Percentiles rank a stretch among this genome's conserved stretches.
Conservation (phyloP, 2,888 invertebrate species). For the Epinotia nisella region DNA sequence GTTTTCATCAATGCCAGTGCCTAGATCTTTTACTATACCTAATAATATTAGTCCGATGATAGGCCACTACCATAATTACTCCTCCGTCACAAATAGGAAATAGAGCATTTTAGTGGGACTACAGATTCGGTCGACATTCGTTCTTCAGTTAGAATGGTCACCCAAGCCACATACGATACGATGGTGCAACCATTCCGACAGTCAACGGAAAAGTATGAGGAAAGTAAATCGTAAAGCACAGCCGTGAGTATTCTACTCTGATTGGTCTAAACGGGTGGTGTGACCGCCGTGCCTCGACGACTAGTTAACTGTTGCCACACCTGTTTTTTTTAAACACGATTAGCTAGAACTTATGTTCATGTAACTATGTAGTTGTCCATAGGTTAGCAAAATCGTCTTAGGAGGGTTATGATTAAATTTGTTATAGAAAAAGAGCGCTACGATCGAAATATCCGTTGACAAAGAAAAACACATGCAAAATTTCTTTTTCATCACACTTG, state of each 20-base stretch:
- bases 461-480: no score
- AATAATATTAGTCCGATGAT: no score
- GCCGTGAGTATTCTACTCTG: constrained; percentile 43
- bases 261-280: constrained; percentile 68
- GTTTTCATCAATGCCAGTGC: no score
- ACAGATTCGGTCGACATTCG: not conserved
- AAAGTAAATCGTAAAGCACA: constrained; percentile 36
- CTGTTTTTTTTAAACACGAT: constrained; percentile 19
- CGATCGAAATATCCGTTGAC: no score
- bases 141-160: not conserved
- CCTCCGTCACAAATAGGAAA: not conserved
- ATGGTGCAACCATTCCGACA: constrained; percentile 36
- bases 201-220: constrained; percentile 33
- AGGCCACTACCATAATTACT: not conserved
- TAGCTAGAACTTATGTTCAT: constrained; percentile 18
- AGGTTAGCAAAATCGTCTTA: not conserved
- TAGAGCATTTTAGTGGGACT: not conserved
- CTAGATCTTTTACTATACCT: no score
- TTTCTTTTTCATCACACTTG: no score
- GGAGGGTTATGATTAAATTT: not conserved
- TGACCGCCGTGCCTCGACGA: constrained; percentile 60
- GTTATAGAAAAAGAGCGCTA: no score
- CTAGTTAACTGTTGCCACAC: constrained; percentile 41
- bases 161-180: not conserved
- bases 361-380: not conserved